A percentile compares a stretch with the other conserved stretches of the same genome.
phyloP scores from a whole-genome alignment of 2,113 vertebrate genomes.

The Eurystomus gularis region DNA sequence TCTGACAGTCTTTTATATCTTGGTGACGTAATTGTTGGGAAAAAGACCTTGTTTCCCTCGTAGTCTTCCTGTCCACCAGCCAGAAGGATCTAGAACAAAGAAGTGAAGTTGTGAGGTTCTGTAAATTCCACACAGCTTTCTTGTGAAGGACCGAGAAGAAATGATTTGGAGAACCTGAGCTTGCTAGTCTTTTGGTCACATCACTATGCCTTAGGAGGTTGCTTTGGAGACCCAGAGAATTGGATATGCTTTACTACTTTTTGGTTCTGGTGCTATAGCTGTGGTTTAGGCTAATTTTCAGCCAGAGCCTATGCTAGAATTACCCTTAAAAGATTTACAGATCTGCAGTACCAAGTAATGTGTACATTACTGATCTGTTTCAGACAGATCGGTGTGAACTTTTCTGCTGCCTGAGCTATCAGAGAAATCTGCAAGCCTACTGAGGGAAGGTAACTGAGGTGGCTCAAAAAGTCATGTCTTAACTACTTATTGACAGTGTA shows the following conservation, averaged over 20 bases:
- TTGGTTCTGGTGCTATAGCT: not conserved
- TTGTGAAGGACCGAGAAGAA: not conserved
- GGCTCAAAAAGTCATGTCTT: not conserved
- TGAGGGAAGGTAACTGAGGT: fast-evolving
- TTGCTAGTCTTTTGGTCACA: not conserved
- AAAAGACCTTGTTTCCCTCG: conserved; percentile 97
- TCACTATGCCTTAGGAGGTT: not conserved
- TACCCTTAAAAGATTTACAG: not conserved
- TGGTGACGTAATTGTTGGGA: conserved; percentile 96
- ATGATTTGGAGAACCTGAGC: not conserved
- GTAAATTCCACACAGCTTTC: not conserved
- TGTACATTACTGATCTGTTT: fast-evolving
- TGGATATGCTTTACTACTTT: not conserved
- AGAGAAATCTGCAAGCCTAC: fast-evolving
- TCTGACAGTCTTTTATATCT: conserved; percentile 78
- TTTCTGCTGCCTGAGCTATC: not conserved
- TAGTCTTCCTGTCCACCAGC: conserved; percentile 96
- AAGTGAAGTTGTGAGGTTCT: not conserved
- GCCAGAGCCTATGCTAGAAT: not conserved
- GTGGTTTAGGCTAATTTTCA: not conserved
- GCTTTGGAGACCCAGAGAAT: not conserved
- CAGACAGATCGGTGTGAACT: too few species aligned
- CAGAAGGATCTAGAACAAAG: conserved; percentile 84
- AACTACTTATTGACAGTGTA: fast-evolving
- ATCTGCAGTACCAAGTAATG: not conserved